Conservation (phyloP, 1,140 invertebrate species). For the Sinella curviseta region DNA sequence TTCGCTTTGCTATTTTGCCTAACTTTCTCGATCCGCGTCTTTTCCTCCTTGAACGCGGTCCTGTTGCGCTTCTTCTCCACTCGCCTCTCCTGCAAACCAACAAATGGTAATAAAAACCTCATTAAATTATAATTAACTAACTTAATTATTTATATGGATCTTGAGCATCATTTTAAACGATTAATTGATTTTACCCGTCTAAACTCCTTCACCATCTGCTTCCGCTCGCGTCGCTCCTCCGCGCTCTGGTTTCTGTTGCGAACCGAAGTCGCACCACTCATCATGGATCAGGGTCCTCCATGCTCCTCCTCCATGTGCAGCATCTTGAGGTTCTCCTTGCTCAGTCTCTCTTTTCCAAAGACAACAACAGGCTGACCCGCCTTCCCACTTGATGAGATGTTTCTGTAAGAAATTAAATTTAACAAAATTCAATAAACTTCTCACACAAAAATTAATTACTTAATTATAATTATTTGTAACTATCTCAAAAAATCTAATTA, state of each 20-base stretch:
- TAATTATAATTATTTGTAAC: conserved; percentile 21
- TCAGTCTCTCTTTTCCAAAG: conserved; percentile 59
- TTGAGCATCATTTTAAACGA: no score
- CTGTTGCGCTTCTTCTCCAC: no score
- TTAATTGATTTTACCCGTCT: conserved; percentile 64
- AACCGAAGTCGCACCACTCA: conserved; percentile 66
- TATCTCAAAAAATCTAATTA: no score
- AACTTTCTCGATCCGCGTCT: conserved; percentile 77
- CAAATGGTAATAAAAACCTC: no score
- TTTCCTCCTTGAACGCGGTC: no score
- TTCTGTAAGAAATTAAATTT: conserved; percentile 40
- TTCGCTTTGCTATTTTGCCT: no score
- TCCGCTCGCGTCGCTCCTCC: conserved; percentile 78
- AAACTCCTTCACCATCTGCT: conserved; percentile 78
- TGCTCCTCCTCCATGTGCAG: conserved; percentile 67
- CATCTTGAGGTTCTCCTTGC: conserved; percentile 68
- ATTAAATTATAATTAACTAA: no score
- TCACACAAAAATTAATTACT: conserved; percentile 29
- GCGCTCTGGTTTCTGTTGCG: conserved; percentile 78
- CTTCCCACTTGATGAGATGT: conserved; percentile 63
- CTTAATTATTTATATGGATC: no score
- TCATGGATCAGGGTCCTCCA: conserved; percentile 64
- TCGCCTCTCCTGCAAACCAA: no score
- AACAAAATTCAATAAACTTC: no score
- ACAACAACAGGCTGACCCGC: conserved; percentile 73